phyloP scores from a whole-genome alignment of 2,113 vertebrate species.

The Silurus meridionalis region DNA sequence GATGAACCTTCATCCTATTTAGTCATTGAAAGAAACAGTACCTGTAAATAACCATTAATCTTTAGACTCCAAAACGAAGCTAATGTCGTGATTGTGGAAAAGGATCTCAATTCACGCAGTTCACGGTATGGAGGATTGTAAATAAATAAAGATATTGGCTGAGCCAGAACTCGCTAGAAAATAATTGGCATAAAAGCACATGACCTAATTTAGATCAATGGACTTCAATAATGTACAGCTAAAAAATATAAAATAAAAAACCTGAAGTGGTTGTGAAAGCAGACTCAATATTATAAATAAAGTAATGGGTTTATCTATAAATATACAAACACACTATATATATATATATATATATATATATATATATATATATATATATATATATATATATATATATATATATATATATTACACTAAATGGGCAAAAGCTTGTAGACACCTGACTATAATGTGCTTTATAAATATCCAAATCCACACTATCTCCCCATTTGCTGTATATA shows the following conservation, averaged over 20 bases:
- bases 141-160: slow-evolving; percentile 24
- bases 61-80: not conserved
- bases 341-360: no score
- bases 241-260: not conserved
- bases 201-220: slow-evolving; percentile 16
- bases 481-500: no score
- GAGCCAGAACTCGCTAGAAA: slow-evolving; percentile 18
- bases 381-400: no score
- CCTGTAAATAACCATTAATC: slow-evolving; percentile 7
- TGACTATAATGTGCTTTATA: no score
- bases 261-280: not conserved
- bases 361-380: no score
- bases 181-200: slow-evolving; percentile 25
- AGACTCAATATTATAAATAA: no score
- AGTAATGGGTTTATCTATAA: no score
- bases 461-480: no score
- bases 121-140: not conserved
- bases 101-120: not conserved
- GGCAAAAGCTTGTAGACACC: no score
- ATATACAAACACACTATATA: no score
- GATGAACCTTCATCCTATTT: not conserved
- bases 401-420: no score
- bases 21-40: not conserved
- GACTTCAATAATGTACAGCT: slow-evolving; percentile 4
- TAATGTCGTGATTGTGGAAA: slow-evolving; percentile 6